phyloP scores from a whole-genome alignment of 1,140 invertebrate species.

The Scaptomyza hsui region DNA sequence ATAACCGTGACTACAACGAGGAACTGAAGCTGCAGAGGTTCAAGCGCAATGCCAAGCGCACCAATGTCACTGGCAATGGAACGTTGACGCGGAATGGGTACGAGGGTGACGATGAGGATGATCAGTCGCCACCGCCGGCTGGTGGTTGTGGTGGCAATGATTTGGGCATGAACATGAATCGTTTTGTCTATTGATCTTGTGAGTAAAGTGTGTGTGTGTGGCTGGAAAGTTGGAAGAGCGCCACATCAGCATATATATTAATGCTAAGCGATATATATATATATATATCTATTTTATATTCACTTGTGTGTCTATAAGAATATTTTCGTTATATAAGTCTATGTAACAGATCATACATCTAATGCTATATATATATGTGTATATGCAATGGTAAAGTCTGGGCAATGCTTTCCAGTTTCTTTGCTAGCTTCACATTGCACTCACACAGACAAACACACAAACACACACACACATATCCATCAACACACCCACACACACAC shows the following conservation, averaged over 20 bases:
- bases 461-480: conserved; percentile 3
- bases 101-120: conserved; percentile 70
- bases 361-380: not conserved
- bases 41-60: conserved; percentile 49
- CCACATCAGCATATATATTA: not conserved
- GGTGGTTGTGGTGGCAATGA: conserved; percentile 78
- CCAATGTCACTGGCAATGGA: conserved; percentile 27
- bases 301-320: not conserved
- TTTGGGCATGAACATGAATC: conserved; percentile 74
- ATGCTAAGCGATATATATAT: conserved; percentile 33
- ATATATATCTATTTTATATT: conserved; percentile 37
- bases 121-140: conserved; percentile 66
- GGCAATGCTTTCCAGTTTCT: conserved; percentile 23
- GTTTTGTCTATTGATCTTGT: conserved; percentile 72
- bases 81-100: conserved; percentile 41
- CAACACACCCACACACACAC: conserved; percentile 7
- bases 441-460: conserved; percentile 5
- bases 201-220: conserved; percentile 15
- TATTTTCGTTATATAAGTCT: conserved; percentile 11
- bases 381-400: conserved; percentile 2
- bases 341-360: not conserved
- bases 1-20: conserved; percentile 71
- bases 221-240: conserved; percentile 1
- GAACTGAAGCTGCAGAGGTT: conserved; percentile 61
- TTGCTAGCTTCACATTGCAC: conserved; percentile 18